Percentiles rank a stretch among this genome's conserved stretches.
Evolutionary conservation across 2,113 vertebrate genomes (phyloP).

Genomic region (Lasiurus borealis): DNA sequence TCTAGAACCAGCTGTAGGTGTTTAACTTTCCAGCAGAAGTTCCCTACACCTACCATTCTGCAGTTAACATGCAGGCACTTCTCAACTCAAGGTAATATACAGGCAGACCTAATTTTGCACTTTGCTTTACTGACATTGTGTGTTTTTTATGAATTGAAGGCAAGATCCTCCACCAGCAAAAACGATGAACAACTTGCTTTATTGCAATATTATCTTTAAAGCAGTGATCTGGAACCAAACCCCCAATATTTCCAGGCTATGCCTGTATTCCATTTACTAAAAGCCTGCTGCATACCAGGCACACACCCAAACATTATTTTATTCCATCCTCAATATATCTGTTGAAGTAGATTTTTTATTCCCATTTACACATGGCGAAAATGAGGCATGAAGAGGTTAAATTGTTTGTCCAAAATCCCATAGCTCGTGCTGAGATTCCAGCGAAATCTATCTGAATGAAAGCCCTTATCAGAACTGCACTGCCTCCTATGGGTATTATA

Average conservation of each 20-base stretch:
- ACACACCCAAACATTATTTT: neutral
- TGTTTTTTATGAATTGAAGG: neutral
- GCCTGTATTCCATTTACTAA: neutral
- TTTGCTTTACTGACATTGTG: neutral
- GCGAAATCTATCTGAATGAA: neutral
- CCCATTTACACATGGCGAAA: neutral
- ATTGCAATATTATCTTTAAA: neutral
- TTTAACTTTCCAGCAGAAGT: neutral
- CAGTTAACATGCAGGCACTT: neutral
- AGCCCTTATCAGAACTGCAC: neutral
- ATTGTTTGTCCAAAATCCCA: neutral
- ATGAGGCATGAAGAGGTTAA: conserved; percentile 24
- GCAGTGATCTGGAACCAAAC: neutral
- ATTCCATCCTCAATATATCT: neutral
- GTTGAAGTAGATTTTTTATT: neutral
- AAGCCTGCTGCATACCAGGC: neutral
- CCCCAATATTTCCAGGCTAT: neutral
- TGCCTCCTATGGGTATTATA: neutral
- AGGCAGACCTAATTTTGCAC: neutral
- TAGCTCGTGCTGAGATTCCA: neutral
- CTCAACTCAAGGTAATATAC: neutral
- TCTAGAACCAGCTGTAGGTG: neutral
- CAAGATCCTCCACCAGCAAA: neutral
- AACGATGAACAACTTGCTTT: neutral
- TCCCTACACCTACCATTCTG: neutral